Conservation (phyloP, 1,140 invertebrate genomes). For the Leptopilina clavipes region DNA sequence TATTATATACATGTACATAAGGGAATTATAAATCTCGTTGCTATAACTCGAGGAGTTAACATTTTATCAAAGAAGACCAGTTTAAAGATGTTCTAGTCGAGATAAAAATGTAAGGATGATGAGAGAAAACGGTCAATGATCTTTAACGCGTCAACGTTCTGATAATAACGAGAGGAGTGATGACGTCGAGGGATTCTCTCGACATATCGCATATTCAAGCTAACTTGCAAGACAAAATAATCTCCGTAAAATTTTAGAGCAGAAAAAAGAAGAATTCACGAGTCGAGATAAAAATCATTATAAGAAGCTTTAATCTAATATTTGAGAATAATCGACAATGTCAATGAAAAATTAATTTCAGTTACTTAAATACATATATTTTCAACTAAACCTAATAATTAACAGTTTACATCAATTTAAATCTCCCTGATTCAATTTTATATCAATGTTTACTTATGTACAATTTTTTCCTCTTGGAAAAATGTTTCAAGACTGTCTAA, state of each 20-base stretch:
- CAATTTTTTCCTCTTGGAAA: neutral
- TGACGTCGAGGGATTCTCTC: conserved; percentile 24
- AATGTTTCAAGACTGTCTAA: neutral
- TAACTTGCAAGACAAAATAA: neutral
- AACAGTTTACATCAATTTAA: too few species aligned
- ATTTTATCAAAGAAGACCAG: conserved; percentile 3
- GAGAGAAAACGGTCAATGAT: conserved; percentile 11
- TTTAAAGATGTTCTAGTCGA: conserved; percentile 1
- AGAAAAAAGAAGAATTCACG: neutral
- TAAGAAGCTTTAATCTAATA: too few species aligned
- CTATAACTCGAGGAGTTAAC: neutral
- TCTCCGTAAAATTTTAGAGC: neutral
- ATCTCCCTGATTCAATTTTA: too few species aligned
- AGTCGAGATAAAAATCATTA: neutral
- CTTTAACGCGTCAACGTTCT: conserved; percentile 18
- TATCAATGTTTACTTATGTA: neutral
- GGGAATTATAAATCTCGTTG: neutral
- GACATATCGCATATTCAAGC: conserved; percentile 1
- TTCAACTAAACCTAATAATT: too few species aligned
- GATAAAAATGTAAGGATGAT: conserved; percentile 8
- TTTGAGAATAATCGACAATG: neutral
- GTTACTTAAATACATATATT: too few species aligned
- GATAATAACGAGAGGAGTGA: conserved; percentile 23
- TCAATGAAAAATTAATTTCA: too few species aligned
- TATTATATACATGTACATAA: too few species aligned